phyloP scores from a whole-genome alignment of 2,888 invertebrate genomes.

The Gordius sp. region DNA sequence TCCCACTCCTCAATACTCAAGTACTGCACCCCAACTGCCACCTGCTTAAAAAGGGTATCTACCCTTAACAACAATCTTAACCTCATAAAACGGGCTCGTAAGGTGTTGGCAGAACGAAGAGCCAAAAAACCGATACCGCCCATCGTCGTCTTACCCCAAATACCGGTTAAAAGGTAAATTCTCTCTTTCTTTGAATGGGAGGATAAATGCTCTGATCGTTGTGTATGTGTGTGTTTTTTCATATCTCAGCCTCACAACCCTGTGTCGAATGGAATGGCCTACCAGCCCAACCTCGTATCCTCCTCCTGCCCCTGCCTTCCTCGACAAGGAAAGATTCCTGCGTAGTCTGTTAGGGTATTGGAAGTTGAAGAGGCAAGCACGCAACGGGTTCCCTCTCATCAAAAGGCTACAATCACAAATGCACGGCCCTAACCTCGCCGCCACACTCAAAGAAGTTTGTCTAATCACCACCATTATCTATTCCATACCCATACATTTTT shows the following conservation, averaged over 20 bases:
- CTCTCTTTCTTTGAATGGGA: neutral
- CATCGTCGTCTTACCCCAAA: conserved; percentile 67
- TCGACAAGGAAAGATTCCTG: conserved; percentile 47
- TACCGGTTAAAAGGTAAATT: conserved; percentile 36
- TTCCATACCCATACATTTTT: too few species aligned
- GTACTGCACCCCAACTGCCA: conserved; percentile 29
- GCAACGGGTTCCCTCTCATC: conserved; percentile 78
- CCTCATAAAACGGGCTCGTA: conserved; percentile 60
- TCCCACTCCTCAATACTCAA: neutral
- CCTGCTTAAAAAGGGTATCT: conserved; percentile 52
- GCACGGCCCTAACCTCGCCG: neutral
- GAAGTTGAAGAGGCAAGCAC: conserved; percentile 72
- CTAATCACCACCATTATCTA: neutral
- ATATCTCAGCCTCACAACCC: neutral
- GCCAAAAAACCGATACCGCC: conserved; percentile 45
- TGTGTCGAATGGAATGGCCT: neutral
- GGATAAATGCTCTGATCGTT: conserved; percentile 8
- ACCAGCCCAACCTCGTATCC: too few species aligned
- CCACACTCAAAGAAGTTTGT: neutral
- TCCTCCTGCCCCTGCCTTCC: too few species aligned
- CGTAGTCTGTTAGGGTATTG: conserved; percentile 73
- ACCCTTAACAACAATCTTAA: conserved; percentile 40
- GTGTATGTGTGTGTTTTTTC: conserved; percentile 3
- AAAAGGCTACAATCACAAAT: conserved; percentile 41
- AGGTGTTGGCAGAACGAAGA: conserved; percentile 59